Conservation (phyloP, 2,888 invertebrate genomes). For the Laothoe populi region DNA sequence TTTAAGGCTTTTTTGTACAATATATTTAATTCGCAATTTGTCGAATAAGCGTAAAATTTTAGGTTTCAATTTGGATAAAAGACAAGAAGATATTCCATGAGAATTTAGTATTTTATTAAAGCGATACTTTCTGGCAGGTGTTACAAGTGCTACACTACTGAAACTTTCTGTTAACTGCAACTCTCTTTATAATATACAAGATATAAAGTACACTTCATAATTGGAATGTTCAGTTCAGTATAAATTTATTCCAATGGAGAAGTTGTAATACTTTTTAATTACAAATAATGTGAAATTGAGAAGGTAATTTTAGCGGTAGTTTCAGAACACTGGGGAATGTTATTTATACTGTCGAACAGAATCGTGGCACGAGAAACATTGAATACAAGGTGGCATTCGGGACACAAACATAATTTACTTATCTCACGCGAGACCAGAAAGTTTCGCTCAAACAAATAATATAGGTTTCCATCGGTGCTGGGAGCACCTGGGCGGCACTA, state of each 20-base stretch:
- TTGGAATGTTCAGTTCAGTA: slow-evolving; percentile 3
- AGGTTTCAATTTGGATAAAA: too few species aligned
- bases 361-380: slow-evolving; percentile 55
- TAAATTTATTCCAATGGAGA: slow-evolving; percentile 36
- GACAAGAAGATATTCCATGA: too few species aligned
- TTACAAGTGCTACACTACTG: too few species aligned
- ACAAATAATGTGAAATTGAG: slow-evolving; percentile 17
- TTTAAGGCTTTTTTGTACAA: too few species aligned
- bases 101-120: too few species aligned
- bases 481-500: slow-evolving; percentile 80
- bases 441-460: slow-evolving; percentile 83
- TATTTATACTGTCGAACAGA: slow-evolving; percentile 48
- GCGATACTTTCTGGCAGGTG: too few species aligned
- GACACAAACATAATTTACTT: slow-evolving; percentile 81
- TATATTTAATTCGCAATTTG: too few species aligned
- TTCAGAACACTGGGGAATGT: slow-evolving; percentile 25
- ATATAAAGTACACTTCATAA: not conserved
- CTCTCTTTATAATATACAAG: not conserved
- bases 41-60: too few species aligned
- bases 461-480: slow-evolving; percentile 79
- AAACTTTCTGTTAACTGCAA: not conserved
- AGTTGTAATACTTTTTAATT: slow-evolving; percentile 32
- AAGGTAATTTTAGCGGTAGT: slow-evolving; percentile 7
- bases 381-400: slow-evolving; percentile 70
- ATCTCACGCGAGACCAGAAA: slow-evolving; percentile 81